Conservation (phyloP, 2,888 invertebrate genomes). For the Heteromurus nitidus region DNA sequence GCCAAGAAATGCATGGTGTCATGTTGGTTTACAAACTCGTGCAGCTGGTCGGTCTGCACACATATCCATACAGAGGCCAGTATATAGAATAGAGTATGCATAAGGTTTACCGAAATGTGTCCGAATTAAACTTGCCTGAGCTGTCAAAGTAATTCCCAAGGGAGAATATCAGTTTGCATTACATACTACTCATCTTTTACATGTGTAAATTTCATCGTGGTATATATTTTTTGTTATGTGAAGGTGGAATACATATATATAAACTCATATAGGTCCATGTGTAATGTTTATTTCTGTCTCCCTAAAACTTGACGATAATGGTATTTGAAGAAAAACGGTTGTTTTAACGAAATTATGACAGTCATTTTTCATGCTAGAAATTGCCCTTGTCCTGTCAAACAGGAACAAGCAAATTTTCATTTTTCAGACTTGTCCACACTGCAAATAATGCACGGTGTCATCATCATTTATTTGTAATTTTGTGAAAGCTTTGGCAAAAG, state of each 20-base stretch:
- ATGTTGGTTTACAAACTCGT: conserved; percentile 4
- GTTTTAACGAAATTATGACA: background rate
- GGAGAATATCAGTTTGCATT: conserved; percentile 47
- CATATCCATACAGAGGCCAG: conserved; percentile 8
- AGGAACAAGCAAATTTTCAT: background rate
- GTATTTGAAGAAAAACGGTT: background rate
- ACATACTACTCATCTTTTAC: conserved; percentile 44
- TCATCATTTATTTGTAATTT: conserved; percentile 11
- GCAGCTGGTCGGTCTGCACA: conserved; percentile 15
- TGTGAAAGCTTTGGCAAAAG: background rate
- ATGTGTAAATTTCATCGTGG: conserved; percentile 11
- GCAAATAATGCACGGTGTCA: background rate
- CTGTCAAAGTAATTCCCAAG: conserved; percentile 51
- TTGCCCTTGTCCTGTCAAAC: conserved; percentile 10
- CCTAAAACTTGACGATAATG: background rate
- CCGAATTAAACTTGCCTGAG: conserved; percentile 49
- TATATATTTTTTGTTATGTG: too few relatives aligned
- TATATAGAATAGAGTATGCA: too few relatives aligned
- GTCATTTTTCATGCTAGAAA: conserved; percentile 18
- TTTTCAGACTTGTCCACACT: conserved; percentile 5
- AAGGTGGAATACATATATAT: background rate
- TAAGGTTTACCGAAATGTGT: too few relatives aligned
- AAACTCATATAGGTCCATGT: background rate
- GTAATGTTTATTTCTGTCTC: background rate
- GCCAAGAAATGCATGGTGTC: conserved; percentile 22